These are phyloP conservation scores for Heliopora coerulea DNA, from an alignment of 92 coral and sea anemone genomes.

Conservation along the genomic window DNA sequence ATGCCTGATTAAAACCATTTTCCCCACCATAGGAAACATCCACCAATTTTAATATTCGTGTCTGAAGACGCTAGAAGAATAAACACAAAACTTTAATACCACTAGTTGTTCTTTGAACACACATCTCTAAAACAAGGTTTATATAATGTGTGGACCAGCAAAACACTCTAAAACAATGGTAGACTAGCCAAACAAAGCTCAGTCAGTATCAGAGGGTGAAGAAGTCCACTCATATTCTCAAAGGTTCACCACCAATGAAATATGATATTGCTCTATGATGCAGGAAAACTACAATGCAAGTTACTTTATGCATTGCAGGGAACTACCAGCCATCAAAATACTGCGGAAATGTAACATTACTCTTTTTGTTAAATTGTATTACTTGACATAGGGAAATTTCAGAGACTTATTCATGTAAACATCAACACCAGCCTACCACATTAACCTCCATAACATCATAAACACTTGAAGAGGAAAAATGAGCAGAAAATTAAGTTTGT, in stretches of 20 bases:
- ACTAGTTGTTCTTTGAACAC: too few species aligned
- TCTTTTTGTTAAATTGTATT: too few species aligned
- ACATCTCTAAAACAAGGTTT: neutral
- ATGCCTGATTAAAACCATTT: constrained; percentile 96
- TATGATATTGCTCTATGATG: constrained; percentile 45
- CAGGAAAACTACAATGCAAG: constrained; percentile 35
- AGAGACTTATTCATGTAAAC: too few species aligned
- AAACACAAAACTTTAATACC: too few species aligned
- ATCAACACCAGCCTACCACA: too few species aligned
- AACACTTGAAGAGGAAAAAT: too few species aligned
- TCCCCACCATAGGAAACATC: constrained; percentile 99
- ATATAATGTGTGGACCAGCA: constrained; percentile 74
- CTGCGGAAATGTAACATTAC: too few species aligned
- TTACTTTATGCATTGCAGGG: constrained; percentile 76
- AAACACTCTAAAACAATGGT: constrained; percentile 69
- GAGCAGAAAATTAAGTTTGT: too few species aligned
- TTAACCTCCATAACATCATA: too few species aligned
- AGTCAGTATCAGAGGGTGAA: constrained; percentile 85
- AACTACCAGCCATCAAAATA: constrained; percentile 80
- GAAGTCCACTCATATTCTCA: constrained; percentile 51
- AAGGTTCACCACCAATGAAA: too few species aligned
- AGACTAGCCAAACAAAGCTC: constrained; percentile 25
- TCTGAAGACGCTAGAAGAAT: constrained; percentile 72
- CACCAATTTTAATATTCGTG: constrained; percentile 82
- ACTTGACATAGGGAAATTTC: too few species aligned